phyloP scores from a whole-genome alignment of 2,797 vertebrate species.

The Myotis daubentonii region DNA sequence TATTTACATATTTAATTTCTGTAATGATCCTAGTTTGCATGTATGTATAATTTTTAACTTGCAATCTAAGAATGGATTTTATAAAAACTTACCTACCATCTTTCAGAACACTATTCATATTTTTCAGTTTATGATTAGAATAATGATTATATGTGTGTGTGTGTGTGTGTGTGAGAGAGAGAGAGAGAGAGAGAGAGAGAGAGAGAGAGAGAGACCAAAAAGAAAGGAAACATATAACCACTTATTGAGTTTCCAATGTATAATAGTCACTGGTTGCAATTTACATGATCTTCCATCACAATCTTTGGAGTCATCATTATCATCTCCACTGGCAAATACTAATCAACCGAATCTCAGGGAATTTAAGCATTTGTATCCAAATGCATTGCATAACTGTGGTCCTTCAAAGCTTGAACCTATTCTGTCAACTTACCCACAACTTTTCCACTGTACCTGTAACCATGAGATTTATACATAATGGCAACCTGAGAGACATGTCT shows the following conservation, averaged over 20 bases:
- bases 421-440: neutral
- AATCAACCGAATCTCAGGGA: neutral
- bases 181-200: too few relatives aligned
- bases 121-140: too few relatives aligned
- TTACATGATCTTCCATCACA: neutral
- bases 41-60: neutral
- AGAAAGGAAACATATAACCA: neutral
- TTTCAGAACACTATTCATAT: too few relatives aligned
- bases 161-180: too few relatives aligned
- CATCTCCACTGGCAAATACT: neutral
- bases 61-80: too few relatives aligned
- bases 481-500: constrained; percentile 59
- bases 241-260: neutral
- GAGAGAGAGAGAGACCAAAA: neutral
- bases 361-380: neutral
- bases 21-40: neutral
- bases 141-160: too few relatives aligned
- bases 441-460: neutral
- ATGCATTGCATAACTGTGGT: neutral
- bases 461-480: constrained; percentile 51
- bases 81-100: too few relatives aligned
- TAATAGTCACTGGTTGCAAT: neutral
- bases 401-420: neutral
- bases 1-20: neutral
- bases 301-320: neutral